These are phyloP conservation scores for Ailuropoda melanoleuca DNA, from an alignment of 2,113 vertebrate genomes.

Conservation along the genomic window DNA sequence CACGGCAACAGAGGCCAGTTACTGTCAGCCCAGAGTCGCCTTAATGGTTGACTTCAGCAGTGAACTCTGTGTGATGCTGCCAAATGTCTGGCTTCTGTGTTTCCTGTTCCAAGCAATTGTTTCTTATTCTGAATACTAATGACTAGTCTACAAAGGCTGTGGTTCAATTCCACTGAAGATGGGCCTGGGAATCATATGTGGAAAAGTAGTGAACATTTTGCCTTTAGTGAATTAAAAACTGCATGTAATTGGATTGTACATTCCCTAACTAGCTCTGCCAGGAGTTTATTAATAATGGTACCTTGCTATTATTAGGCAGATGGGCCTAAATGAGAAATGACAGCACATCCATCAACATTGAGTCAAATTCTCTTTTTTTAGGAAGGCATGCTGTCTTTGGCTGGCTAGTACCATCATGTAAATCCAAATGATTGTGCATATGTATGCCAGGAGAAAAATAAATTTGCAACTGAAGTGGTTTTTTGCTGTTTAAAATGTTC, in stretches of 20 bases:
- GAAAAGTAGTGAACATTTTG: conserved; percentile 43
- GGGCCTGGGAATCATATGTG: conserved; percentile 23
- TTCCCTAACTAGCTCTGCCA: conserved; percentile 18
- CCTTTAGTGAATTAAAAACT: conserved; percentile 27
- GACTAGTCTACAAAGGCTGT: conserved; percentile 41
- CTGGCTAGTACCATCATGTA: not conserved
- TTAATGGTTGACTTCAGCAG: conserved; percentile 61
- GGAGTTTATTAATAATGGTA: conserved; percentile 59
- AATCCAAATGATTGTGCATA: conserved; percentile 34
- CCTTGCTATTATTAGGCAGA: conserved; percentile 54
- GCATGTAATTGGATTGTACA: conserved; percentile 23
- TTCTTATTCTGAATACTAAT: conserved; percentile 76
- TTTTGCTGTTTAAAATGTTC: conserved; percentile 33
- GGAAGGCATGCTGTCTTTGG: not conserved
- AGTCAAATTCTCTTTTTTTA: not conserved
- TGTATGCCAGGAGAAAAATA: conserved; percentile 32
- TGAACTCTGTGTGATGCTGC: conserved; percentile 74
- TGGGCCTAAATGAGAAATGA: conserved; percentile 44
- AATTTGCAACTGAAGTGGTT: conserved; percentile 35
- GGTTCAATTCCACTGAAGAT: conserved; percentile 36
- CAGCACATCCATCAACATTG: not conserved
- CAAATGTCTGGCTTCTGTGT: conserved; percentile 75
- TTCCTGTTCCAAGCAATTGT: conserved; percentile 75
- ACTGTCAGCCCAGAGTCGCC: conserved; percentile 53
- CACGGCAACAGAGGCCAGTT: conserved; percentile 49